Evolutionary conservation across 2,888 invertebrate genomes (phyloP).

Genomic region (Zygothrica quintamaculata): DNA sequence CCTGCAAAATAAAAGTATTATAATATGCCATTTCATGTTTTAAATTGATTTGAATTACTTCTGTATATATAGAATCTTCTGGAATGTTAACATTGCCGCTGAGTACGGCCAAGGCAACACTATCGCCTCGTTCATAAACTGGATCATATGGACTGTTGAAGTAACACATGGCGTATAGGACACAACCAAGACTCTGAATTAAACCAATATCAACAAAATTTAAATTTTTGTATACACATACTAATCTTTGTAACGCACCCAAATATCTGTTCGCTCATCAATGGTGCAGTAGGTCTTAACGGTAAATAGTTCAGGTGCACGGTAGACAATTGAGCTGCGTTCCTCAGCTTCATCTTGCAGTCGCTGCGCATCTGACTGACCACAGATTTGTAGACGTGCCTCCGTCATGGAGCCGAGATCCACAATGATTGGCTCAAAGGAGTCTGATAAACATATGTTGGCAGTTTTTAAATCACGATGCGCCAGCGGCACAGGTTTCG

Average conservation of each 20-base stretch:
- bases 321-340: slow-evolving; percentile 93
- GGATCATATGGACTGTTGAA: slow-evolving; percentile 94
- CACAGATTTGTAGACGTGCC: slow-evolving; percentile 87
- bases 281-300: slow-evolving; percentile 92
- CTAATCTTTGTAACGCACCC: slow-evolving; percentile 85
- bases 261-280: slow-evolving; percentile 94
- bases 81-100: slow-evolving; percentile 91
- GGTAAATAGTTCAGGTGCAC: slow-evolving; percentile 94
- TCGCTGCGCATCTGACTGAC: slow-evolving; percentile 88
- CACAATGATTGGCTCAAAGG: slow-evolving; percentile 90
- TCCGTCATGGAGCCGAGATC: slow-evolving; percentile 91
- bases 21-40: not conserved
- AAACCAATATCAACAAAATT: too few relatives aligned
- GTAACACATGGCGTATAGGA: slow-evolving; percentile 93
- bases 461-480: slow-evolving; percentile 94
- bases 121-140: slow-evolving; percentile 93
- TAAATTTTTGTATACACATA: not conserved
- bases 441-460: slow-evolving; percentile 91
- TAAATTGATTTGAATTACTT: slow-evolving; percentile 73
- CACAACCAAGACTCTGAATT: slow-evolving; percentile 93
- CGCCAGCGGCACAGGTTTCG: slow-evolving; percentile 89
- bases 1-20: slow-evolving; percentile 83
- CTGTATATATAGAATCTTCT: slow-evolving; percentile 87
- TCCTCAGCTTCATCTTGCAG: slow-evolving; percentile 93
- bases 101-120: slow-evolving; percentile 93